Base-by-base conservation (phyloP, 2,113 vertebrate genomes). In the Perca flavescens region DNA sequence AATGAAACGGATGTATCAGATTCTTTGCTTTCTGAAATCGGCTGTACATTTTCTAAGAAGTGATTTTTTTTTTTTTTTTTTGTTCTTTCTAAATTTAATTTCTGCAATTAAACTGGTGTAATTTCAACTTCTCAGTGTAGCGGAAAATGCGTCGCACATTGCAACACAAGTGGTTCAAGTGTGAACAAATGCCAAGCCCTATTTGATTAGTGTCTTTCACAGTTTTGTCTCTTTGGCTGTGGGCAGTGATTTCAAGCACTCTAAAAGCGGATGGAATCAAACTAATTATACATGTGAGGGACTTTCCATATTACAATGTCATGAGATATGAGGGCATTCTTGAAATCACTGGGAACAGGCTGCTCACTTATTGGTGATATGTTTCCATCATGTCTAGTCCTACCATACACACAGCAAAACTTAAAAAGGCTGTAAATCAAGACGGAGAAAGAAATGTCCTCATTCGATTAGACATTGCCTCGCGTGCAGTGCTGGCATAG, bases 301-400 rank as follows among this genome's bases (percentile, higher is more conserved):
- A 90, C 87, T 91, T 91, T 86, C 90, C 79, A 68, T 31, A 83
- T 83, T 61, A 75, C 64, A 85, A 82, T 90, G 89, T 89, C 91
- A 92, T 83, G 83, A 74, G 75, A 86, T 71, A 36, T 0, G 43
- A 57, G 61, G 69, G 64, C 64, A 86, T 65, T 80, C 69, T 83
- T 63, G 64, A 86, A 83, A 85, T 85, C 61, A 63, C 53, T 49
- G 0, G 4, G 34, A 53, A 28, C n/a, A 47, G 53, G 50, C 65
- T 3, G 69, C 52, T 81, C 47, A 36, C 64, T 82, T n/a, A 54
- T 43, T 2, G 1, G 34, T 65, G 72, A 74, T 15, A 14, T 19
- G 54, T 77, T 81, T 64, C 16, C 14, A 2, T 66, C 49, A 40
- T 4, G 12, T 57, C 25, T 34, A 36, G n/a, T 58, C 19, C 57